Percentiles rank a stretch among this genome's conserved stretches.
Evolutionary conservation across 2,113 vertebrate genomes (phyloP).

Genomic region (Chaetodon auriga): DNA sequence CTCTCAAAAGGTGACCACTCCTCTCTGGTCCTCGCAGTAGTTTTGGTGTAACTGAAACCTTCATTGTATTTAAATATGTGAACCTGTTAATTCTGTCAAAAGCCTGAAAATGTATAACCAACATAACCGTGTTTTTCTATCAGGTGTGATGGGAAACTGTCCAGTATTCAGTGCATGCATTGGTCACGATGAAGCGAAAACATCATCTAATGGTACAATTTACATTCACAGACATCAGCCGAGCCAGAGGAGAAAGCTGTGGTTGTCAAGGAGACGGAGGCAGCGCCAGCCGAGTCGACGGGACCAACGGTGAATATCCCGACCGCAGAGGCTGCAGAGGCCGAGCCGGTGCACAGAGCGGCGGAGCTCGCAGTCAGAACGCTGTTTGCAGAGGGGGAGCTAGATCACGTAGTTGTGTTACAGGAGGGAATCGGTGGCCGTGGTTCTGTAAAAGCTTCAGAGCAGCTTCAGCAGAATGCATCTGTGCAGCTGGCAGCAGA

Average conservation of each 20-base stretch:
- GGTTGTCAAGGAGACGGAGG: conserved; percentile 63
- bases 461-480: background rate
- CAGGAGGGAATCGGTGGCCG: background rate
- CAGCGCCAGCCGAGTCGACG: conserved; percentile 77
- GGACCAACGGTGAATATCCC: conserved; percentile 83
- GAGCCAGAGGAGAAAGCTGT: conserved; percentile 51
- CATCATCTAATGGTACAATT: conserved; percentile 22
- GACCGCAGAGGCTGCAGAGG: conserved; percentile 78
- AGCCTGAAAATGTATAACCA: background rate
- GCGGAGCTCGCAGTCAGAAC: background rate
- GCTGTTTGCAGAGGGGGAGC: background rate
- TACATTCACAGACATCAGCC: conserved; percentile 67
- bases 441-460: background rate
- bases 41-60: background rate
- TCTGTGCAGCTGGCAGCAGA: background rate
- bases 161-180: background rate
- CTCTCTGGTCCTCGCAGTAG: conserved; percentile 51
- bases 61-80: background rate
- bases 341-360: conserved; percentile 58
- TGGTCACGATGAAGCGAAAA: background rate
- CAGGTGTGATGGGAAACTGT: conserved; percentile 32
- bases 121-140: background rate
- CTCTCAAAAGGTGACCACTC: conserved; percentile 88
- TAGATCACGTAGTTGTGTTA: background rate
- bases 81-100: background rate